phyloP scores from a whole-genome alignment of 1,140 invertebrate genomes.

The Mactra quadrangularis region DNA sequence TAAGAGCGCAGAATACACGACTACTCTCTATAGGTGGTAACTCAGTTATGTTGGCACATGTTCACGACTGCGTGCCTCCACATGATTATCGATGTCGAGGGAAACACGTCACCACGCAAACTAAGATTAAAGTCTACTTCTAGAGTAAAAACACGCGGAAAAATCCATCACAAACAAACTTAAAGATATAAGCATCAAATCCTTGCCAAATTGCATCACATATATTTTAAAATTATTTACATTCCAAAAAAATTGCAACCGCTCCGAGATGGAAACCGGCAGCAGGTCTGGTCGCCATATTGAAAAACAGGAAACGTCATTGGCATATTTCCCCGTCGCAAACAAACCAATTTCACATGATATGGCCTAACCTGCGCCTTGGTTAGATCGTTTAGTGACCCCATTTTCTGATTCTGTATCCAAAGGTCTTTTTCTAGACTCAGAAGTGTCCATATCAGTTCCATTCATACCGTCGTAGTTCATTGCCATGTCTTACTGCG shows the following conservation, averaged over 20 bases:
- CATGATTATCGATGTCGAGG: conserved; percentile 72
- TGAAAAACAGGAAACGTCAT: conserved; percentile 70
- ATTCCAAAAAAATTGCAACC: conserved; percentile 69
- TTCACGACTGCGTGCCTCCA: conserved; percentile 78
- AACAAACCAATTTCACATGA: conserved; percentile 66
- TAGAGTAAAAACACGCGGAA: conserved; percentile 32
- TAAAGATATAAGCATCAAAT: conserved; percentile 46
- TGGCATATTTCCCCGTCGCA: conserved; percentile 57
- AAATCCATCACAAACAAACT: conserved; percentile 33
- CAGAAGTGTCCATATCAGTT: conserved; percentile 83
- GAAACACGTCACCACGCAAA: conserved; percentile 64
- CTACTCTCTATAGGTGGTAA: conserved; percentile 70
- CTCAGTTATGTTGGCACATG: conserved; percentile 75
- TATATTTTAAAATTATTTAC: conserved; percentile 58
- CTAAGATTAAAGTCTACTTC: conserved; percentile 48
- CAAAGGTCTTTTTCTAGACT: conserved; percentile 91
- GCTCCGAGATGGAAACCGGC: conserved; percentile 65
- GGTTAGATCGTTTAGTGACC: conserved; percentile 94
- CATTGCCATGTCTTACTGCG: conserved; percentile 80
- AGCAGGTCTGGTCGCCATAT: conserved; percentile 79
- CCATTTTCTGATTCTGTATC: conserved; percentile 94
- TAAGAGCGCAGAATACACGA: conserved; percentile 65
- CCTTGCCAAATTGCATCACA: conserved; percentile 62
- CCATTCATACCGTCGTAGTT: conserved; percentile 82
- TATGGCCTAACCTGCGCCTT: conserved; percentile 89